phyloP scores from a whole-genome alignment of 1,140 invertebrate genomes.

The Drosophila melanogaster region Release_6_plus_ISO1_MT NT_037436.4:14558501-14559000 shows the following conservation, averaged over 20 bases:
- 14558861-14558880: conserved; percentile 36
- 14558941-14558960: conserved; percentile 28
- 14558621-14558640: not conserved
- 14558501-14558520: not conserved
- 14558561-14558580: conserved; percentile 3
- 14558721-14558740: conserved; percentile 32
- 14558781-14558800: conserved; percentile 46
- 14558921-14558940: conserved; percentile 23
- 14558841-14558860: conserved; percentile 40
- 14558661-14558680: conserved; percentile 4
- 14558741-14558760: conserved; percentile 14
- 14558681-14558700: not conserved
- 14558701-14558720: conserved; percentile 24
- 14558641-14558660: not conserved
- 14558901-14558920: conserved; percentile 3
- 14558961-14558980: conserved; percentile 40
- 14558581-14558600: conserved; percentile 2
- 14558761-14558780: conserved; percentile 39
- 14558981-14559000: conserved; percentile 35
- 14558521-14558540: not conserved
- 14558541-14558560: conserved; percentile 7
- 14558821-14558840: conserved; percentile 43
- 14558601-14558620: not conserved
- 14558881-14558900: conserved; percentile 26
- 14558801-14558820: conserved; percentile 53